Evolutionary conservation across 1,140 invertebrate genomes (phyloP).

Genomic region (Drosophila fuyamai): DNA sequence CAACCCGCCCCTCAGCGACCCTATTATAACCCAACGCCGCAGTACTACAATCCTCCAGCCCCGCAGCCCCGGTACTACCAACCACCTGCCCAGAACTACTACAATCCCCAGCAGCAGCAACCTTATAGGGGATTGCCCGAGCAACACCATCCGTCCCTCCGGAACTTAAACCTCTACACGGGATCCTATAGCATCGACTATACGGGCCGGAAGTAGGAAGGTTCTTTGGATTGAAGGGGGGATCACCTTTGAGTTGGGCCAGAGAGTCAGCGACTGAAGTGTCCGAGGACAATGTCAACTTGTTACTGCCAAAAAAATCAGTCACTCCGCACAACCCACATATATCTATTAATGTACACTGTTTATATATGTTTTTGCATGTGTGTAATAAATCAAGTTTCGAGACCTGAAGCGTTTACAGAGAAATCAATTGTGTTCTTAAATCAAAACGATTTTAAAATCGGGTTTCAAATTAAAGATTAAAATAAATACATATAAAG

Average conservation of each 20-base stretch:
- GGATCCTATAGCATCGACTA: conserved; percentile 84
- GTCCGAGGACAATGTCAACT: conserved; percentile 68
- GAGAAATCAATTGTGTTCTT: not conserved
- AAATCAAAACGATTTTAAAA: not conserved
- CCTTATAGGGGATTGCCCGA: conserved; percentile 56
- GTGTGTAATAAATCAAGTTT: conserved; percentile 58
- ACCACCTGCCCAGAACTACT: conserved; percentile 73
- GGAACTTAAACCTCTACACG: conserved; percentile 75
- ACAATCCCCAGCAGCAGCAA: conserved; percentile 72
- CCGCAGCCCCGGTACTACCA: conserved; percentile 84
- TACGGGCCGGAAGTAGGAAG: conserved; percentile 75
- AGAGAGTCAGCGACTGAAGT: conserved; percentile 72
- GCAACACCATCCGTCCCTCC: conserved; percentile 78
- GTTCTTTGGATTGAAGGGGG: not conserved
- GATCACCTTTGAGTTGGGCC: conserved; percentile 33
- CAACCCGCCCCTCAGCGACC: conserved; percentile 61
- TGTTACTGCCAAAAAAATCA: conserved; percentile 78
- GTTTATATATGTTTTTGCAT: conserved; percentile 49
- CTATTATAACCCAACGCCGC: conserved; percentile 76
- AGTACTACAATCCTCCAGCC: conserved; percentile 60
- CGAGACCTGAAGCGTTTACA: conserved; percentile 33
- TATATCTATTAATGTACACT: conserved; percentile 34
- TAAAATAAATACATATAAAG: not conserved
- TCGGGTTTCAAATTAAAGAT: too few species aligned
- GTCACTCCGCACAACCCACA: conserved; percentile 61